Evolutionary conservation across 2,113 vertebrate species (phyloP), one percentile per base, ranked within the genome.

Genomic region (Pseudopipra pipra): DNA sequence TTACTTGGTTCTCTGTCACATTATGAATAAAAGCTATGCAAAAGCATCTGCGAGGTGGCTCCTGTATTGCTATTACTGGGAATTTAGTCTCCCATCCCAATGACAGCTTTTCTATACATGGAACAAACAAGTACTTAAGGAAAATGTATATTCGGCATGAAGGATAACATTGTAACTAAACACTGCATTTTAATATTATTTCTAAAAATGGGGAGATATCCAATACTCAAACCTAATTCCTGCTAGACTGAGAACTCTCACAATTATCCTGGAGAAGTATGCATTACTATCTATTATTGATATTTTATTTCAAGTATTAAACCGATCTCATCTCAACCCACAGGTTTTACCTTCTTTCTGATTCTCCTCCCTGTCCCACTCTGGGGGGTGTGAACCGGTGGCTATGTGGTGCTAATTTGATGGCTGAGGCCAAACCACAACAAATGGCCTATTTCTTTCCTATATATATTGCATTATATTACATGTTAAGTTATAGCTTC

Each of bases 341-440:
- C 10, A 43, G 68, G 61, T 41, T 86, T 68, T 49, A 73, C 35
- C 68, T 33, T 44, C 47, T 43, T 33, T 80, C 0, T 8, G 0
- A 4, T 28, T 80, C 46, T 67, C n/a, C 39, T 73, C 35, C n/a
- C 19, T 0, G 2, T 12, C 0, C 1, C 1, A 2, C 25, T 43
- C 25, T 24, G n/a, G 44, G 63, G 67, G 30, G 18, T 55, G 61
- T 41, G 21, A 74, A 46, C 24, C 14, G 30, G 37, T 35, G 63
- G 35, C 41, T 67, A n/a, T 28, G 31, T 0, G 0, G 9, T 20
- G n/a, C n/a, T 59, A 9, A 20, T 22, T 1, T 61, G 61, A 61
- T 43, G 39, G 54, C 54, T 1, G 1, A 63, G 73, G 65, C 52
- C 59, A 68, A 86, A 62, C 46, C 67, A 80, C 46, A 80, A 61